Evolutionary conservation across 2,888 invertebrate species (phyloP), one percentile per base, ranked within the genome.

Genomic region (Leptopterna dolabrata): DNA sequence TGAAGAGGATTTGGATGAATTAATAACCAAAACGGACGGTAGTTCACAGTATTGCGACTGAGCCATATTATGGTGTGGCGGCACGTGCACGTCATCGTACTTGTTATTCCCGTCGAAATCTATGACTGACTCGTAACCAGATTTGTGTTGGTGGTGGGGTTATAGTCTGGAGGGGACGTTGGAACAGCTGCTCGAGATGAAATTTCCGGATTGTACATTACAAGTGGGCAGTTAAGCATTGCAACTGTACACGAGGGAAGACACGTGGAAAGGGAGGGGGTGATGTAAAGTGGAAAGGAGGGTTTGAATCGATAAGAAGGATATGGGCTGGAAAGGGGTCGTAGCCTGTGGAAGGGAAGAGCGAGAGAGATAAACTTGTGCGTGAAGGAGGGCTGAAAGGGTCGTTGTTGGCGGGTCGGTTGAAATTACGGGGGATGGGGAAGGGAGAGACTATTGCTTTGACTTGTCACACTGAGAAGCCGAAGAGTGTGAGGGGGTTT

Each of bases 331-430:
- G 81, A 87, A 88, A 80, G 88, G 88, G 81, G 81, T 81, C 81
- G 51, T 55, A 81, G 51, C 81, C 81, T 81, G 55, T 27, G 88
- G 90, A 90, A 90, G 89, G 88, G 89, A 90, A 90, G 89, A 88
- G 88, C 88, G 89, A 88, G 90, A 90, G 73, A 76, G 73, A 90
- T 36, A 4, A 36, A 7, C 7, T 2, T 36, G 36, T 36, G 78
- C 82, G 87, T 80, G 87, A 73, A 76, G 89, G 86, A 87, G 87
- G 71, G 87, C 7, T 36, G 36, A 36, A 36, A 36, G 87, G 71
- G 86, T 89, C 89, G 89, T 90, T 86, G 89, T 89, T 88, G 87
- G 87, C 73, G 36, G 76, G 87, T 87, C 76, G 47, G 47, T 11
- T 47, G 36, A 36, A 36, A 24, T 24, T 7, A 45, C 45, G 43